Evolutionary conservation across 2,113 vertebrate species (phyloP).

Genomic region (Hystrix brachyura): DNA sequence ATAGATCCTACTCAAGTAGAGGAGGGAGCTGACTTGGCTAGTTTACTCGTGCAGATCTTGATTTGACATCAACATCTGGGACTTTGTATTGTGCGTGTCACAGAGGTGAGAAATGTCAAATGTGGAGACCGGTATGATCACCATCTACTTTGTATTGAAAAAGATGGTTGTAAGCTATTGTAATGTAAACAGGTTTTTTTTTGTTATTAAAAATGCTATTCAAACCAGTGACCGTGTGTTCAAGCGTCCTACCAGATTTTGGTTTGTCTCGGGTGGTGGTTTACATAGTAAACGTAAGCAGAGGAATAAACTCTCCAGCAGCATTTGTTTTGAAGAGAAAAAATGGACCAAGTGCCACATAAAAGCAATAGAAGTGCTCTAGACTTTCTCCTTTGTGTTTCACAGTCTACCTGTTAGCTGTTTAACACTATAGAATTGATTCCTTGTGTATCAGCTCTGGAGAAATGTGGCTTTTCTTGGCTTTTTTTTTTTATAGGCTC

Average conservation of each 20-base stretch:
- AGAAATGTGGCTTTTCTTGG: not conserved
- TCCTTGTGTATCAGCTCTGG: not conserved
- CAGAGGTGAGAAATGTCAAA: not conserved
- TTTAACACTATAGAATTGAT: not conserved
- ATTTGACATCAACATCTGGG: not conserved
- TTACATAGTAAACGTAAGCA: not conserved
- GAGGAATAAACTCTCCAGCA: not conserved
- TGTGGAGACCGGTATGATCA: not conserved
- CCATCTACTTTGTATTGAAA: conserved; percentile 70
- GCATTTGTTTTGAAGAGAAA: not conserved
- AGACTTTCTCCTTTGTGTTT: not conserved
- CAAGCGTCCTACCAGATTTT: not conserved
- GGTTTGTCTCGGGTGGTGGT: not conserved
- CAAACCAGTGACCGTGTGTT: conserved; percentile 51
- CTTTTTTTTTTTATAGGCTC: not conserved
- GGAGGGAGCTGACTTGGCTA: not conserved
- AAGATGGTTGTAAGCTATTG: conserved; percentile 69
- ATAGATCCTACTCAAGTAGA: not conserved
- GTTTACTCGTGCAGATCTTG: not conserved
- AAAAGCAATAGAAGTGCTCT: not conserved
- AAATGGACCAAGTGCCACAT: not conserved
- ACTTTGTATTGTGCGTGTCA: not conserved
- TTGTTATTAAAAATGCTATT: conserved; percentile 78
- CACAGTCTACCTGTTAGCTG: not conserved
- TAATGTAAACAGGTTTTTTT: conserved; percentile 54